Base-by-base conservation (phyloP, 2,888 invertebrate genomes). In the Bugulina stolonifera region DNA sequence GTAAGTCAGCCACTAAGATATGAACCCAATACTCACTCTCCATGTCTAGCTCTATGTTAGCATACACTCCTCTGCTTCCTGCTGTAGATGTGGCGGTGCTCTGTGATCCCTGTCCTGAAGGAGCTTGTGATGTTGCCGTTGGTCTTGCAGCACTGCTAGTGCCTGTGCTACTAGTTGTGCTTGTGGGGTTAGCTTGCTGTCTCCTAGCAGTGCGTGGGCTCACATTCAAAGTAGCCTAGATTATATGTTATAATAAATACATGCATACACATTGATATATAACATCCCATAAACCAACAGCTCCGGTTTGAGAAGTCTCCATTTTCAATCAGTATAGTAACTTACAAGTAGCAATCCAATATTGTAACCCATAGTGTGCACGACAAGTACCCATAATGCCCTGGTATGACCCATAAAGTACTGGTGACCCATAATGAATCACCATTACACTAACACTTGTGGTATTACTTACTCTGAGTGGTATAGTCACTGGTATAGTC, bases 401-500 rank as follows among this genome's bases (percentile, higher is more conserved):
- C n/a, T n/a, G n/a, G n/a, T n/a, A n/a, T n/a, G n/a, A n/a, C n/a
- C n/a, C n/a, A n/a, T n/a, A n/a, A n/a, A n/a, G n/a, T n/a, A n/a
- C n/a, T n/a, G n/a, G n/a, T n/a, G n/a, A n/a, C n/a, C n/a, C n/a
- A n/a, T n/a, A n/a, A n/a, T n/a, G n/a, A n/a, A n/a, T n/a, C n/a
- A n/a, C n/a, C n/a, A n/a, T n/a, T n/a, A n/a, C n/a, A n/a, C n/a
- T n/a, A n/a, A n/a, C n/a, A n/a, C n/a, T n/a, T n/a, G n/a, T n/a
- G n/a, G n/a, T n/a, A n/a, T n/a, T n/a, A n/a, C 64, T 32, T 64
- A 64, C 64, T 27, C 64, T 64, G 5, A 64, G 64, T 29, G 64
- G 64, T 22, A 64, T 64, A 5, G 64, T 64, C 5, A 90, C 87
- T 2, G 90, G 90, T 77, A 90, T 88, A 43, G 89, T 88, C 74